phyloP scores from a whole-genome alignment of 2,888 invertebrate genomes.

The Mamestra brassicae region DNA sequence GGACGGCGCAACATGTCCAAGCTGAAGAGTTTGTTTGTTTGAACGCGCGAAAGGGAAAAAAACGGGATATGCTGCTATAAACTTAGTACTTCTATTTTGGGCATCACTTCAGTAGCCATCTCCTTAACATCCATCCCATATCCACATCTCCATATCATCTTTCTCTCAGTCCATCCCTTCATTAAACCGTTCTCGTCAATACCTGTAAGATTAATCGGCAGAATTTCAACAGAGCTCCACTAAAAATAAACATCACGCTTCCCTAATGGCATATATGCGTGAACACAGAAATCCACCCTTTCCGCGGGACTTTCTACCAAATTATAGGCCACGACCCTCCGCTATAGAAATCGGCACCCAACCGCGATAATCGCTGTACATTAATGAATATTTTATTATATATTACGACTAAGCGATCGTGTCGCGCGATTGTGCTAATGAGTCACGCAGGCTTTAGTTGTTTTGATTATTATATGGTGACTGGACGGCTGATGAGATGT shows the following conservation, averaged over 20 bases:
- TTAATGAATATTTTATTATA: slow-evolving; percentile 67
- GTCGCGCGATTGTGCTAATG: slow-evolving; percentile 63
- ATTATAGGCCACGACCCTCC: slow-evolving; percentile 50
- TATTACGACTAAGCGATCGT: slow-evolving; percentile 59
- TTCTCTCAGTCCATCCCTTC: not conserved
- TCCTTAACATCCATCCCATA: too few relatives aligned
- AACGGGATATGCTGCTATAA: too few relatives aligned
- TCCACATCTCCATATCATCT: too few relatives aligned
- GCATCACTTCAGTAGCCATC: not conserved
- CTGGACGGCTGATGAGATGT: slow-evolving; percentile 20
- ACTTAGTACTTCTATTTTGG: not conserved
- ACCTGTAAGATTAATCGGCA: not conserved
- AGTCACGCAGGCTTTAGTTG: slow-evolving; percentile 49
- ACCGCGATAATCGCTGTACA: slow-evolving; percentile 54
- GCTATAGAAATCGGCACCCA: slow-evolving; percentile 39
- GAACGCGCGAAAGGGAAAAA: too few relatives aligned
- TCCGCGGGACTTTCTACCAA: slow-evolving; percentile 43
- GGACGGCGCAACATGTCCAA: too few relatives aligned
- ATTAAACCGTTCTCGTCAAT: not conserved
- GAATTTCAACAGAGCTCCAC: slow-evolving; percentile 5
- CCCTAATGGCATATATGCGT: slow-evolving; percentile 56
- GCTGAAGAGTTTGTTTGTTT: too few relatives aligned
- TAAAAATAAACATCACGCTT: slow-evolving; percentile 36
- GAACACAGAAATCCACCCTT: slow-evolving; percentile 43
- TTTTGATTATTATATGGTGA: slow-evolving; percentile 40